A percentile compares a stretch with the other conserved stretches of the same genome.
Evolutionary conservation across 2,797 vertebrate species (phyloP).

Genomic region (Phataginus tricuspis): DNA sequence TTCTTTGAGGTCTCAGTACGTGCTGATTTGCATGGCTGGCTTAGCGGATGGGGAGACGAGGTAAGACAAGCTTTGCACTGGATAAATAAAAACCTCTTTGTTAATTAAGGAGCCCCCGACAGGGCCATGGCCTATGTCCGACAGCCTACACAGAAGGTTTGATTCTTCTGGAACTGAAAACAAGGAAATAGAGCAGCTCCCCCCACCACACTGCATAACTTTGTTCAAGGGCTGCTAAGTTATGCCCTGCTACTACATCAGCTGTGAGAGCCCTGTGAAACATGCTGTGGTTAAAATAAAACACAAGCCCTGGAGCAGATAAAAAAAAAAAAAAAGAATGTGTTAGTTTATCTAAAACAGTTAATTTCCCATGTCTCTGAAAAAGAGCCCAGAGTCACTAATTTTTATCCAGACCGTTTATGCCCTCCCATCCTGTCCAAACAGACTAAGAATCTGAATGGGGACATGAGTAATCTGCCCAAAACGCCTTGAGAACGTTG

Average conservation of each 20-base stretch:
- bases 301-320: constrained; percentile 9
- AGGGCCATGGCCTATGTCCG: constrained; percentile 73
- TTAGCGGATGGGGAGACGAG: constrained; percentile 56
- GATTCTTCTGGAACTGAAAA: constrained; percentile 79
- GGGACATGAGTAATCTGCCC: background rate
- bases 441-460: background rate
- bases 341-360: constrained; percentile 62
- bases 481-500: background rate
- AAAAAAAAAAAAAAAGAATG: constrained; percentile 8
- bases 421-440: background rate
- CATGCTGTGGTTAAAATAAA: constrained; percentile 68
- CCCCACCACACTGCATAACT: constrained; percentile 74
- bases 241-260: constrained; percentile 78
- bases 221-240: constrained; percentile 77
- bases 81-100: constrained; percentile 80
- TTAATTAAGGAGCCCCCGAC: constrained; percentile 74
- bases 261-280: constrained; percentile 72
- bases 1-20: constrained; percentile 73
- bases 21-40: constrained; percentile 77
- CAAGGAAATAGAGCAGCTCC: constrained; percentile 73
- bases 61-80: constrained; percentile 76
- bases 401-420: constrained; percentile 9
- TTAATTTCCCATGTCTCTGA: constrained; percentile 12
- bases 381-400: constrained; percentile 34
- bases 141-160: constrained; percentile 74